phyloP scores from a whole-genome alignment of 2,888 invertebrate genomes.

The Limnephilus marmoratus region DNA sequence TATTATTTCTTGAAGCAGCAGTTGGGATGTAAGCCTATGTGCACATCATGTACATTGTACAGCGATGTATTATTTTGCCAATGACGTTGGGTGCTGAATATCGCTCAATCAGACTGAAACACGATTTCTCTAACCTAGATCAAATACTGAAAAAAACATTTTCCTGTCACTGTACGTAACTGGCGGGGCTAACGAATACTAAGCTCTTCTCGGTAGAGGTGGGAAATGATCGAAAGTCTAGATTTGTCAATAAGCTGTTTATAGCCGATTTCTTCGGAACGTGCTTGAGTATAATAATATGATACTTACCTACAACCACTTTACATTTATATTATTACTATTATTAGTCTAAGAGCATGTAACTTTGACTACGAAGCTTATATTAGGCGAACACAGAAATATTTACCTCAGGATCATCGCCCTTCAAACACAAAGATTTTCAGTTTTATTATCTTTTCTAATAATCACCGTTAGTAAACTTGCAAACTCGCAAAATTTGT shows the following conservation, averaged over 20 bases:
- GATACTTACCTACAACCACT: not conserved
- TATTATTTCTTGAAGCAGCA: too few relatives aligned
- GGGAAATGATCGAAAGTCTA: not conserved
- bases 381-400: too few relatives aligned
- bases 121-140: slow-evolving; percentile 2
- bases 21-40: not conserved
- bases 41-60: not conserved
- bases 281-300: not conserved
- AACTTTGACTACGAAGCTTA: too few relatives aligned
- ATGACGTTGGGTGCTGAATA: slow-evolving; percentile 5
- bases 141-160: slow-evolving; percentile 3
- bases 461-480: too few relatives aligned
- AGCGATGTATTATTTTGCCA: not conserved
- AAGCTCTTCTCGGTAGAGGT: not conserved
- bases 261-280: not conserved
- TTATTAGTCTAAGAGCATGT: too few relatives aligned
- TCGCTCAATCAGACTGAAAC: not conserved
- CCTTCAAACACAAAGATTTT: too few relatives aligned
- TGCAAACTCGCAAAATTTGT: too few relatives aligned
- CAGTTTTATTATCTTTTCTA: too few relatives aligned
- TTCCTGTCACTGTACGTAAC: not conserved
- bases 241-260: not conserved
- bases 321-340: too few relatives aligned
- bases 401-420: too few relatives aligned
- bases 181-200: not conserved